These are phyloP conservation scores for Campaea margaritaria DNA, from an alignment of 2,888 invertebrate species.

Conservation along the genomic window DNA sequence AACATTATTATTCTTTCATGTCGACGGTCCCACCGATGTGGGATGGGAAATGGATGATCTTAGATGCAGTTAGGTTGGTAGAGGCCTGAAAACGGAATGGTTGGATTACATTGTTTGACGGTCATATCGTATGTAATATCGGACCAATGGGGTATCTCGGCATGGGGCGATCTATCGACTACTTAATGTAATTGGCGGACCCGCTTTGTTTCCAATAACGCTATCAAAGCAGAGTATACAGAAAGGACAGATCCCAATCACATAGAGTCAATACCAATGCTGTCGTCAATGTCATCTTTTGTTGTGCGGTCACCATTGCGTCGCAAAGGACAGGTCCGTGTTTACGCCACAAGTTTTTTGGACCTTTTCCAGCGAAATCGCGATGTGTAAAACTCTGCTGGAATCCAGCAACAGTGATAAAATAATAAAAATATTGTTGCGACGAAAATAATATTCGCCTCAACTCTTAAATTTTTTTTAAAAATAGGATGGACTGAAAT, in stretches of 20 bases:
- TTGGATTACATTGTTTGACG: too few relatives aligned
- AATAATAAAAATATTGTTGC: constrained; percentile 55
- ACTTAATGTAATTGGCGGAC: constrained; percentile 4
- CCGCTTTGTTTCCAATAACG: not conserved
- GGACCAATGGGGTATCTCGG: too few relatives aligned
- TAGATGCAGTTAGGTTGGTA: too few relatives aligned
- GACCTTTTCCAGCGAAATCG: constrained; percentile 64
- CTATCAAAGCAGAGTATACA: not conserved
- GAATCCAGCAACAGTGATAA: constrained; percentile 61
- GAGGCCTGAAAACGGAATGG: too few relatives aligned
- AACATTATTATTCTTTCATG: too few relatives aligned
- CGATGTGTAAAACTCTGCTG: constrained; percentile 61
- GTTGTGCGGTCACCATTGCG: constrained; percentile 52
- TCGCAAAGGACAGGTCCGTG: constrained; percentile 54
- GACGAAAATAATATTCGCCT: constrained; percentile 34
- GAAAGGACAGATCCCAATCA: not conserved
- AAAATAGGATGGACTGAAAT: constrained; percentile 27
- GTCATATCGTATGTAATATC: too few relatives aligned
- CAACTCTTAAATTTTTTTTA: constrained; percentile 8
- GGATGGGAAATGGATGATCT: too few relatives aligned
- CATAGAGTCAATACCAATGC: not conserved
- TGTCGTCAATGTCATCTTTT: constrained; percentile 35
- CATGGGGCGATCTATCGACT: not conserved
- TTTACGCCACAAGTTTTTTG: constrained; percentile 71
- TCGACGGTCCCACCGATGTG: too few relatives aligned